Evolutionary conservation across 2,797 vertebrate species (phyloP).

Genomic region (Platalea minor): DNA sequence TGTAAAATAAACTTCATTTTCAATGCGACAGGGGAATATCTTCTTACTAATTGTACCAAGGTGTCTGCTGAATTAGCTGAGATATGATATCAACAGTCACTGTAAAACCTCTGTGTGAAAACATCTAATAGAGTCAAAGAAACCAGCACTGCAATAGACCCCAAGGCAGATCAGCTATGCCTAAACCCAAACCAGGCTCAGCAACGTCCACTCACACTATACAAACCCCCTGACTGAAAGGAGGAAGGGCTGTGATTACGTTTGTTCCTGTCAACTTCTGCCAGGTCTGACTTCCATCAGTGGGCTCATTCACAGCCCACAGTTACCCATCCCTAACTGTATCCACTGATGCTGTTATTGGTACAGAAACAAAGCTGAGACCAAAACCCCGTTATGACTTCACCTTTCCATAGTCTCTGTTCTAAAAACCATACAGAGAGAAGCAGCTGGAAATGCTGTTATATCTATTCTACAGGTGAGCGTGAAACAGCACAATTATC

Average conservation of each 20-base stretch:
- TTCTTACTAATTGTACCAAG: slow-evolving; percentile 58
- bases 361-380: background rate
- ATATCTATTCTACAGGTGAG: background rate
- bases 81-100: slow-evolving; percentile 1
- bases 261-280: background rate
- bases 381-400: background rate
- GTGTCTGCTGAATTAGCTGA: slow-evolving; percentile 26
- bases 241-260: background rate
- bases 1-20: slow-evolving; percentile 52
- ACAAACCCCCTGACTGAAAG: background rate
- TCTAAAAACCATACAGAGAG: background rate
- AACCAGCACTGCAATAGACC: background rate
- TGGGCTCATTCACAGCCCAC: background rate
- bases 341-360: background rate
- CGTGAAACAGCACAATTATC: background rate
- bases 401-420: background rate
- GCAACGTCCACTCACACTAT: background rate
- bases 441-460: background rate
- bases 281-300: background rate
- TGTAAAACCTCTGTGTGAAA: slow-evolving; percentile 36
- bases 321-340: background rate
- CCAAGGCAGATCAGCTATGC: background rate
- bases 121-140: background rate
- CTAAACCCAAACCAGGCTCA: background rate
- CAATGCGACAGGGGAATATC: slow-evolving; percentile 50